Evolutionary conservation across 2,113 vertebrate species (phyloP).

Genomic region (Cephalopterus ornatus): DNA sequence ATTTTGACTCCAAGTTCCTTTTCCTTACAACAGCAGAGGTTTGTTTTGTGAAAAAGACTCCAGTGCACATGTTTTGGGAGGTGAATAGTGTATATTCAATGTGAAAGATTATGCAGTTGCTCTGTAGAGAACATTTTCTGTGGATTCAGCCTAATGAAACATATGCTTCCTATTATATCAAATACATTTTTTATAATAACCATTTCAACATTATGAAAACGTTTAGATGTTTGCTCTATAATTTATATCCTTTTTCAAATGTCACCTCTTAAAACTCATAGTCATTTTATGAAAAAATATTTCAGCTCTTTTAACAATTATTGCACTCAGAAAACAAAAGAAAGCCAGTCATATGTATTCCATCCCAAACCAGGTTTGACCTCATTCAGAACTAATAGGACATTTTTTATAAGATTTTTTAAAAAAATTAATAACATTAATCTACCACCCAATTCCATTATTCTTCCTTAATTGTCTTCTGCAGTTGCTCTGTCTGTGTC

Average conservation of each 20-base stretch:
- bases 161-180: slow-evolving; percentile 61
- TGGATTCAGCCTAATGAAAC: slow-evolving; percentile 57
- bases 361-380: slow-evolving; percentile 31
- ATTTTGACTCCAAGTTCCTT: not conserved
- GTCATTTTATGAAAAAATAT: slow-evolving; percentile 61
- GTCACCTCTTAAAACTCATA: slow-evolving; percentile 61
- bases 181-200: slow-evolving; percentile 63
- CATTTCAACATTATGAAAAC: slow-evolving; percentile 57
- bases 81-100: not conserved
- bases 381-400: not conserved
- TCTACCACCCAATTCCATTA: not conserved
- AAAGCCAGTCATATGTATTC: not conserved
- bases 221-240: slow-evolving; percentile 54
- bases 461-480: slow-evolving; percentile 15
- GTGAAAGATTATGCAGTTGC: slow-evolving; percentile 27
- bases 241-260: slow-evolving; percentile 61
- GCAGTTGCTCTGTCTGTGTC: not conserved
- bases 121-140: slow-evolving; percentile 41
- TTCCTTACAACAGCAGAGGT: not conserved
- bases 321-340: slow-evolving; percentile 37
- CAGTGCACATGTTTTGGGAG: not conserved
- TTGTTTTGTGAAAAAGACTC: not conserved
- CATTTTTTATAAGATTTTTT: not conserved
- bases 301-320: slow-evolving; percentile 46
- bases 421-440: not conserved